Conservation (phyloP, 1,140 invertebrate species). For the Arion vulgaris region DNA sequence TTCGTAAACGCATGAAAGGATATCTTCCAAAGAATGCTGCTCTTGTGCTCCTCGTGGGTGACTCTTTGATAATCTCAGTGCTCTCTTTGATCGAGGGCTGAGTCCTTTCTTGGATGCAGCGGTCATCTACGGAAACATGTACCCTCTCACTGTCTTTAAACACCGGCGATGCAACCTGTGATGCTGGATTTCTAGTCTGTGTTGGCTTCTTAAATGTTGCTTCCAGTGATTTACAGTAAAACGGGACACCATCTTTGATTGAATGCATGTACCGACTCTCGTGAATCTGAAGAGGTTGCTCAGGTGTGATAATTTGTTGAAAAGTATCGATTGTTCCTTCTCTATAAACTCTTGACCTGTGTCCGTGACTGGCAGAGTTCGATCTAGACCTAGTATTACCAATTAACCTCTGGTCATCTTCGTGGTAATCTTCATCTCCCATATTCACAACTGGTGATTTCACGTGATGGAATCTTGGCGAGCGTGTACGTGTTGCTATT, state of each 20-base stretch:
- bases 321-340: not conserved
- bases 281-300: not conserved
- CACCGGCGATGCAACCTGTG: not conserved
- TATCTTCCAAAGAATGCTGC: not conserved
- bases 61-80: not conserved
- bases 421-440: not conserved
- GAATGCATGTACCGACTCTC: not conserved
- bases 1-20: not conserved
- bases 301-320: slow-evolving; percentile 2
- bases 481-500: too few species aligned
- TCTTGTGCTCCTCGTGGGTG: not conserved
- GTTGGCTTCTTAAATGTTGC: too few species aligned
- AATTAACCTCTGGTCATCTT: not conserved
- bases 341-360: not conserved
- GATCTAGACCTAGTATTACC: not conserved
- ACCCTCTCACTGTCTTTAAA: too few species aligned
- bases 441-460: not conserved
- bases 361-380: not conserved
- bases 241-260: not conserved
- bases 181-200: too few species aligned
- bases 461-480: not conserved
- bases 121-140: not conserved
- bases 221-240: not conserved
- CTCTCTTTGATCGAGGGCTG: not conserved
- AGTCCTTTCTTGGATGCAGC: not conserved